A percentile compares a stretch with the other conserved stretches of the same genome.
phyloP scores from a whole-genome alignment of 2,797 vertebrate species.

The Anisognathus igniventris region DNA sequence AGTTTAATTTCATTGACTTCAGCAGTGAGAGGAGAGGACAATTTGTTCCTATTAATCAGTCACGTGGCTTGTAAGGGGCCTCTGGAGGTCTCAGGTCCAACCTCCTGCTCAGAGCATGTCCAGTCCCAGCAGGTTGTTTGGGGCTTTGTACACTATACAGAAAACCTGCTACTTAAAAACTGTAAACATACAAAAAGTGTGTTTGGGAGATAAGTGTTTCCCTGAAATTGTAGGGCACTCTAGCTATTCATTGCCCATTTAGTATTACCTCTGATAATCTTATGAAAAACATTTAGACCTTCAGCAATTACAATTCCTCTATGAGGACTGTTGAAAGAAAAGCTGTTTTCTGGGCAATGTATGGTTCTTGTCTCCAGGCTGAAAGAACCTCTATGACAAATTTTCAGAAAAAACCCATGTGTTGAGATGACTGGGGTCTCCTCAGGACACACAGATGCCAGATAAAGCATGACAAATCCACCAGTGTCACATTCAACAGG shows the following conservation, averaged over 20 bases:
- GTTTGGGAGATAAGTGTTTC: not conserved
- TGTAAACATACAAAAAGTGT: not conserved
- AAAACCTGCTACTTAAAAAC: not conserved
- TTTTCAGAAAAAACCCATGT: not conserved
- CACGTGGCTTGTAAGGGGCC: not conserved
- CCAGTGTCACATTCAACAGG: not conserved
- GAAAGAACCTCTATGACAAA: not conserved
- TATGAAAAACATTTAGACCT: not conserved
- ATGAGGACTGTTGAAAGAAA: not conserved
- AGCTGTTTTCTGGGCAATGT: not conserved
- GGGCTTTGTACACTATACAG: not conserved
- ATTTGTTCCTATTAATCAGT: not conserved
- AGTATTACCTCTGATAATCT: not conserved
- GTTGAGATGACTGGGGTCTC: not conserved
- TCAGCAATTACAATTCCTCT: not conserved
- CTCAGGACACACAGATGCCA: not conserved
- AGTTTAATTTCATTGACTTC: constrained; percentile 8
- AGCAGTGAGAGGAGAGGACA: not conserved
- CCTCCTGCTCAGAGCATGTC: not conserved
- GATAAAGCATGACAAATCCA: not conserved
- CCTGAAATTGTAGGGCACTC: not conserved
- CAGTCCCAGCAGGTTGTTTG: not conserved
- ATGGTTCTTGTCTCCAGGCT: not conserved
- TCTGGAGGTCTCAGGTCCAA: not conserved
- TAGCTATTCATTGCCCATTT: not conserved